Evolutionary conservation across 2,888 invertebrate species (phyloP), one percentile per base, ranked within the genome.

Genomic region (Drosophila prostipennis): DNA sequence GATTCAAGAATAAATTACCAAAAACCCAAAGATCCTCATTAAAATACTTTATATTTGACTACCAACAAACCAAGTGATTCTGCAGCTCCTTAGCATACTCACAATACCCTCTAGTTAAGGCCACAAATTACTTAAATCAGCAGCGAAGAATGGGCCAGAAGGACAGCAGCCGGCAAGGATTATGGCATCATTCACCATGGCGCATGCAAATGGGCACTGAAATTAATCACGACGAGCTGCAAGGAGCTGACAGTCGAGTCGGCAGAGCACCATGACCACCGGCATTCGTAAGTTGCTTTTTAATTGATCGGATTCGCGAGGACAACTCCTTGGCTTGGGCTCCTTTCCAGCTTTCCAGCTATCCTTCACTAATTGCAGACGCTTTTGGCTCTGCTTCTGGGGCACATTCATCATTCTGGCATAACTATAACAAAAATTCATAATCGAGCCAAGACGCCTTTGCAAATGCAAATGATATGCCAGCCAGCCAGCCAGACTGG

Each of bases 121-220:
- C 84, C 74, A 72, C 72, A 85, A 82, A 87, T 87, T 82, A 86
- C 88, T 87, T 82, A 77, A 78, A 77, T 63, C 60, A 64, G 58
- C 59, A 32, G 26, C 46, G 14, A 26, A 32, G 65, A 53, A 40
- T 29, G 40, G 48, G 42, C 7, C 46, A 46, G 14, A 7, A 32
- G 34, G 11, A 34, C 34, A 39, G 58, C 80, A 77, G 72, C 74
- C 73, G 57, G 74, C 58, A 55, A 43, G 76, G 77, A 87, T 86
- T 81, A 86, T 86, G 79, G 79, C 78, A 79, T 87, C 87, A 78
- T 72, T 79, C 74, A 76, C 61, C 43, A 55, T 26, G 58, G 56
- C 51, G 73, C 74, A 86, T 77, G 85, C 79, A 80, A 78, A 83
- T 67, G 74, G 74, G 73, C 83, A 68, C 70, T 73, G 71, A 74